phyloP scores from a whole-genome alignment of 2,797 vertebrate genomes.

The Anguilla anguilla region DNA sequence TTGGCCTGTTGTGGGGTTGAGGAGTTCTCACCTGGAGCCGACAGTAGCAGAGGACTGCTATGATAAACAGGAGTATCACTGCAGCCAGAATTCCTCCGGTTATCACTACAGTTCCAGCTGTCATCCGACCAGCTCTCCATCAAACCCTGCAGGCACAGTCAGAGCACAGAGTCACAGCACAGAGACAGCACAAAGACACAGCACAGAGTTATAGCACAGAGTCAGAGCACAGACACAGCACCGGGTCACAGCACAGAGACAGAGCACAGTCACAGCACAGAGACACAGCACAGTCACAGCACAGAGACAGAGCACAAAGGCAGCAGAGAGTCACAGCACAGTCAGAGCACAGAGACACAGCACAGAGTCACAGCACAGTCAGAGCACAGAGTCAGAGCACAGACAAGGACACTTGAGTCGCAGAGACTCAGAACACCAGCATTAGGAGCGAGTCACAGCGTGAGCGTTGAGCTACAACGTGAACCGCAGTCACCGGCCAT shows the following conservation, averaged over 20 bases:
- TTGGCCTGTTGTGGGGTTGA: neutral
- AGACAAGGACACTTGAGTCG: neutral
- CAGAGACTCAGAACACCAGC: neutral
- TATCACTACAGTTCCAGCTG: slow-evolving; percentile 99
- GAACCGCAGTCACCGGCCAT: neutral
- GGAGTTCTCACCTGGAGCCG: slow-evolving; percentile 85
- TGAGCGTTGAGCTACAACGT: neutral
- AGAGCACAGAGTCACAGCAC: neutral
- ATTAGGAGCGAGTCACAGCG: neutral
- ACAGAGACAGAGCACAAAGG: neutral
- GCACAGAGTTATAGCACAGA: slow-evolving; percentile 35
- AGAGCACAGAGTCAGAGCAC: neutral
- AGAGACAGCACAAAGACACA: neutral
- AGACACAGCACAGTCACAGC: neutral
- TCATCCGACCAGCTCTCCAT: slow-evolving; percentile 99
- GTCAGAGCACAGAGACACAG: neutral
- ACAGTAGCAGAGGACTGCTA: slow-evolving; percentile 97
- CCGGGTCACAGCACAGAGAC: slow-evolving; percentile 27
- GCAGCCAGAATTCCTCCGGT: slow-evolving; percentile 98
- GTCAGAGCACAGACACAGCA: slow-evolving; percentile 32
- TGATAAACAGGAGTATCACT: slow-evolving; percentile 97
- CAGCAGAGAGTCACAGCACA: neutral
- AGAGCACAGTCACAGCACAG: slow-evolving; percentile 8
- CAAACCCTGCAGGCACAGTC: slow-evolving; percentile 77
- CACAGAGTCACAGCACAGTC: neutral